Percentiles rank a stretch among this genome's conserved stretches.
Conservation (phyloP, 2,797 vertebrate genomes). For the Sciurus vulgaris region DNA sequence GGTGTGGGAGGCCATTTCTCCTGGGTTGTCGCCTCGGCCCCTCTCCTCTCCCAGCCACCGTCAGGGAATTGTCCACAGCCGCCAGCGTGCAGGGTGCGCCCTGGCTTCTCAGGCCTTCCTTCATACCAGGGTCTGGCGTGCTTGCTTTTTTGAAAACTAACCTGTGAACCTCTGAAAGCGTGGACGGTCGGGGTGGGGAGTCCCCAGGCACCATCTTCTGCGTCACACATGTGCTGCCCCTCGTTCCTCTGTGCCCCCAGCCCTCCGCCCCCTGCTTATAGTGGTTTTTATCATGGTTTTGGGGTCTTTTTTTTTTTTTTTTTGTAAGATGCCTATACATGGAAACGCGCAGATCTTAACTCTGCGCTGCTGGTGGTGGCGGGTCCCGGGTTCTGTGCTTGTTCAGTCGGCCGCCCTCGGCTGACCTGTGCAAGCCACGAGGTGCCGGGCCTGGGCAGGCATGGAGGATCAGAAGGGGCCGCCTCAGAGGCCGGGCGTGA, state of each 20-base stretch:
- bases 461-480: neutral
- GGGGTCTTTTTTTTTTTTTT: neutral
- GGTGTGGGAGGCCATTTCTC: neutral
- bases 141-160: neutral
- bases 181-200: neutral
- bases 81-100: rapidly evolving
- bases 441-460: neutral
- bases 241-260: rapidly evolving
- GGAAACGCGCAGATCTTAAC: neutral
- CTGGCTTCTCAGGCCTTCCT: too few relatives aligned
- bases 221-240: rapidly evolving
- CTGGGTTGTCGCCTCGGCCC: too few relatives aligned
- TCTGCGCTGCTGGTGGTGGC: neutral
- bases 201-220: rapidly evolving
- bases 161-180: neutral
- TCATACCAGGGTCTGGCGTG: neutral
- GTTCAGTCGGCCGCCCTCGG: rapidly evolving
- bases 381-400: too few relatives aligned
- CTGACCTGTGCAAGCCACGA: rapidly evolving
- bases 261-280: rapidly evolving
- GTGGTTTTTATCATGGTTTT: too few relatives aligned
- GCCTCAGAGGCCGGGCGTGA: too few relatives aligned
- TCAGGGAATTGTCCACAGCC: too few relatives aligned
- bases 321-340: rapidly evolving
- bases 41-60: neutral